phyloP scores from a whole-genome alignment of 2,113 vertebrate species.

The Zosterops lateralis region DNA sequence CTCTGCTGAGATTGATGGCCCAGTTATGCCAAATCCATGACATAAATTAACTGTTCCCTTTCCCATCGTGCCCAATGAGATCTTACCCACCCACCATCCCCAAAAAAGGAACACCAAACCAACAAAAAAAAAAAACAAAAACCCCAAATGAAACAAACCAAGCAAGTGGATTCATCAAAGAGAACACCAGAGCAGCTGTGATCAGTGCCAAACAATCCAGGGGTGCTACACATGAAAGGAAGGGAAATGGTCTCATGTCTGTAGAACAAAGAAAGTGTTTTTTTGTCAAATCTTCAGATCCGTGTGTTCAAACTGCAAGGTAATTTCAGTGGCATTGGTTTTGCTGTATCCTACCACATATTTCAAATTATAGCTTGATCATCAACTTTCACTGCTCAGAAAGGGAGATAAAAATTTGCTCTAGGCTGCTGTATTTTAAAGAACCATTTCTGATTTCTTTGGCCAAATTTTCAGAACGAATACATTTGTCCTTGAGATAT shows the following conservation, averaged over 20 bases:
- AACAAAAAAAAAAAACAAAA: not conserved
- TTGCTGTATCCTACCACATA: not conserved
- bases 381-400: not conserved
- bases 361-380: not conserved
- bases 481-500: constrained; percentile 23
- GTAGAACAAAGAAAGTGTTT: not conserved
- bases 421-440: not conserved
- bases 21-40: not conserved
- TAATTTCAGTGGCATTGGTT: not conserved
- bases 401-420: not conserved
- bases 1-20: not conserved
- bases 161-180: not conserved
- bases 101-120: not conserved
- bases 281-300: not conserved
- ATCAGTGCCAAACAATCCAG: not conserved
- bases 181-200: not conserved
- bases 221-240: not conserved
- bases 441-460: not conserved
- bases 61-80: fast-evolving
- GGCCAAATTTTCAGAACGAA: not conserved
- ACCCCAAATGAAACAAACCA: not conserved
- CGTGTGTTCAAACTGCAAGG: not conserved
- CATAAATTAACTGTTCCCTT: not conserved
- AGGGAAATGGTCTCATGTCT: not conserved
- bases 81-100: too few species aligned